Evolutionary conservation across 2,113 vertebrate species (phyloP), one percentile per base, ranked within the genome.

Genomic region (Vombatus ursinus): DNA sequence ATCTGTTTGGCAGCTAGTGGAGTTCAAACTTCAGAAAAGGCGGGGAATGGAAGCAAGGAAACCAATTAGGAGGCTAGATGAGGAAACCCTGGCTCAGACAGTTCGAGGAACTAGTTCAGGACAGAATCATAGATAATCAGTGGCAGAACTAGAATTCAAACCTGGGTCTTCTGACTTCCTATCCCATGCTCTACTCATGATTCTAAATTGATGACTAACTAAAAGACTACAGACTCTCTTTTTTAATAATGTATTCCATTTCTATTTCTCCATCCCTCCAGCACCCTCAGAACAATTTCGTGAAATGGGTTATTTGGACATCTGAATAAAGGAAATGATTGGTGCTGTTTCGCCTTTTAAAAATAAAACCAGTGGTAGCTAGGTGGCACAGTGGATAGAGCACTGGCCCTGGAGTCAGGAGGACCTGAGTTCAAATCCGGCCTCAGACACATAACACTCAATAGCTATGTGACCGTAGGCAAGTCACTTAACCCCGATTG

Each of bases 341-440:
- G 68, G 16, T 48, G 24, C 31, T 7, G 2, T 90, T 92, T 19
- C 95, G 84, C 31, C 84, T 95, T 94, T 97, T 54, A 93, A 90
- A 49, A 49, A 49, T 49, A 49, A 49, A 49, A 49, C 5, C 2
- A 49, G 48, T n/a, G n/a, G 48, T 2, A 49, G 48, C 48, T 49
- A 49, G 2, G 48, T 49, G 48, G 48, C 48, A 49, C 48, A 49
- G 48, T 49, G 48, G 48, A 49, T 49, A 49, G 48, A 49, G 48
- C 48, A 49, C 48, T 5, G 5, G 48, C 48, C 48, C 5, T 49
- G 48, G 48, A 49, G 48, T 49, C 48, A 49, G 48, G 48, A 49
- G 48, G 48, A 2, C 48, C 48, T 49, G 48, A 49, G 48, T 49
- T 49, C 48, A 49, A 49, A 49, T 49, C 2, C 48, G 48, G 48